Percentiles rank a stretch among this genome's conserved stretches.
Conservation (phyloP, 1,140 invertebrate genomes). For the Pseudobourletiella spinata region DNA sequence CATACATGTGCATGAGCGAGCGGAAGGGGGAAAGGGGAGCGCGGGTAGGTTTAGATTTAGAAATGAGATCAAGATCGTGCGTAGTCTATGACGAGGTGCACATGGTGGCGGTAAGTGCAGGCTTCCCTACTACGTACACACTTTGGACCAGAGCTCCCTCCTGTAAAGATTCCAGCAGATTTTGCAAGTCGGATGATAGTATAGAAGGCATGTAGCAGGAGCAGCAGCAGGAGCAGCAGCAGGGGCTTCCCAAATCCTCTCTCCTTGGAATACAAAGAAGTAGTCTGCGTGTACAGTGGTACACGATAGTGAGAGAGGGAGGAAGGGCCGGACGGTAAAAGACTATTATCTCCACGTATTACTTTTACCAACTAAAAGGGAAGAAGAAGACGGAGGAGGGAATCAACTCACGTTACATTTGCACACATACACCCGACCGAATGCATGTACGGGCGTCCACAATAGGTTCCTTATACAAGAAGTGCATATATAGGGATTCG, state of each 20-base stretch:
- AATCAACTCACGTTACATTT: neutral
- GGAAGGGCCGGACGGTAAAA: neutral
- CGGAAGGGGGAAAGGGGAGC: constrained; percentile 9
- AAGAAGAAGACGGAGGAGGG: neutral
- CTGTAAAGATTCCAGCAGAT: constrained; percentile 30
- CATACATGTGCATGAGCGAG: too few relatives aligned
- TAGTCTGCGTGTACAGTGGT: neutral
- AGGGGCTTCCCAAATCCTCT: constrained; percentile 10
- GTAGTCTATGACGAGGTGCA: neutral
- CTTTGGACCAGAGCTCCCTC: too few relatives aligned
- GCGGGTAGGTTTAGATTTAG: constrained; percentile 1
- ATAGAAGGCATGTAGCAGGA: too few relatives aligned
- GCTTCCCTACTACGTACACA: too few relatives aligned
- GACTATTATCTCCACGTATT: neutral
- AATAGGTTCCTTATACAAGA: neutral
- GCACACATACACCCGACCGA: too few relatives aligned
- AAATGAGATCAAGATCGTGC: constrained; percentile 19
- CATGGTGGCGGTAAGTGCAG: constrained; percentile 6
- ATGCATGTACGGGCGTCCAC: too few relatives aligned
- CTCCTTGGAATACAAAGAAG: constrained; percentile 21
- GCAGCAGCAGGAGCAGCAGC: too few relatives aligned
- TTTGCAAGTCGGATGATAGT: constrained; percentile 29
- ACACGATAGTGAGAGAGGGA: constrained; percentile 2
- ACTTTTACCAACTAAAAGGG: neutral
- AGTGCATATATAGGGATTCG: neutral